These are phyloP conservation scores for Clarias platycephalus DNA, from an alignment of 2,797 vertebrate species.

Conservation along the genomic window DNA sequence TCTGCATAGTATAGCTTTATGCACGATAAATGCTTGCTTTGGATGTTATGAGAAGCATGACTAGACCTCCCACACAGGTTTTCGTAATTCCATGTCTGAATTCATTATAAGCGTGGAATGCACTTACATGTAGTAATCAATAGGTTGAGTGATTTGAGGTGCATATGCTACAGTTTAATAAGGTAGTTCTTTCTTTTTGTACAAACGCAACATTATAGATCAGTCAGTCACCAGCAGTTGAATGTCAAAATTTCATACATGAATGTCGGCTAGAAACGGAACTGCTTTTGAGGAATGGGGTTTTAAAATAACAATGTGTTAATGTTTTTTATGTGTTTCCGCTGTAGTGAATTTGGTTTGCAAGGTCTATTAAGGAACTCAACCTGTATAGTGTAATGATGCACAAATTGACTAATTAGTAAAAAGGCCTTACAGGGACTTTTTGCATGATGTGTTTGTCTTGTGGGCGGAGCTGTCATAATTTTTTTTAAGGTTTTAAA, in stretches of 20 bases:
- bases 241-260: not conserved
- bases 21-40: slow-evolving; percentile 47
- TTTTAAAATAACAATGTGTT: not conserved
- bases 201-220: too few species aligned
- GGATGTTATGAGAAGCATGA: slow-evolving; percentile 19
- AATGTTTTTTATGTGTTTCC: not conserved
- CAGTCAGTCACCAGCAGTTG: not conserved
- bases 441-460: not conserved
- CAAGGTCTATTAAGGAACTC: not conserved
- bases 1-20: slow-evolving; percentile 50
- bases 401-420: not conserved
- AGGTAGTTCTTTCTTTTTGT: too few species aligned
- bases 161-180: not conserved
- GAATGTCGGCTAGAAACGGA: not conserved
- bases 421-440: not conserved
- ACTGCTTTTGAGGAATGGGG: not conserved
- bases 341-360: not conserved
- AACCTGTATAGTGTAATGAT: not conserved
- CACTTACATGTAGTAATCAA: not conserved
- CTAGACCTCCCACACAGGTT: slow-evolving; percentile 21
- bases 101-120: slow-evolving; percentile 15
- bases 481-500: not conserved
- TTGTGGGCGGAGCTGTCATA: not conserved
- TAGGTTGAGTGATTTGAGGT: too few species aligned
- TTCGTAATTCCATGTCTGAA: slow-evolving; percentile 8